A percentile compares a stretch with the other conserved stretches of the same genome.
Evolutionary conservation across 2,888 invertebrate species (phyloP).

Genomic region (Heliconius ethilla): DNA sequence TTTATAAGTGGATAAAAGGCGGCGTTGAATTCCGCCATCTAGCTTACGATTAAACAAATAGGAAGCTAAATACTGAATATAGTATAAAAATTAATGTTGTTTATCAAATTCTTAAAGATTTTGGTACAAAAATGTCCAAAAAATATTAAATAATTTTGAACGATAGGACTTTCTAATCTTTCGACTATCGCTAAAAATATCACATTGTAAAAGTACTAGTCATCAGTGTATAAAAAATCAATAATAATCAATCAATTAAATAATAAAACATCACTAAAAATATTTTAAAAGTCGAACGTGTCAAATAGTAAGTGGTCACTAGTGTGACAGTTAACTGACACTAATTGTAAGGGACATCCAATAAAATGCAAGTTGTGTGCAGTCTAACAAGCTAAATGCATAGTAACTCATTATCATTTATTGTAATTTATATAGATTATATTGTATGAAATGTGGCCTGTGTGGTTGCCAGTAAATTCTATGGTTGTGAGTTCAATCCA

Average conservation of each 20-base stretch:
- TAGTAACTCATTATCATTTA: neutral
- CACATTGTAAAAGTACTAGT: no score
- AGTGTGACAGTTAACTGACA: neutral
- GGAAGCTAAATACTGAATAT: neutral
- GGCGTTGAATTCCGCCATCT: neutral
- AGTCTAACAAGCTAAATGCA: neutral
- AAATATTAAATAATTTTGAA: no score
- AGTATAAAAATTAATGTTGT: no score
- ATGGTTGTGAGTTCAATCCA: neutral
- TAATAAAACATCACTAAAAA: neutral
- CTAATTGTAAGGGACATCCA: neutral
- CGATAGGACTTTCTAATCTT: no score
- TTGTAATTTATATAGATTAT: neutral
- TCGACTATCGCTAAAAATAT: no score
- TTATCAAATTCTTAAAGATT: no score
- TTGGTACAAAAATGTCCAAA: no score
- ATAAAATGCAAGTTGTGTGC: neutral
- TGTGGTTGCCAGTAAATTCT: no score
- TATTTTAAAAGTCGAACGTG: neutral
- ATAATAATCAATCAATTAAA: neutral
- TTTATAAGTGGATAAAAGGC: neutral
- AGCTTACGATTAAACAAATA: neutral
- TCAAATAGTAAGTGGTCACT: neutral
- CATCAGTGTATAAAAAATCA: no score
- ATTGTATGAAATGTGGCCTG: no score